A percentile compares a stretch with the other conserved stretches of the same genome.
Conservation (phyloP, 2,797 vertebrate genomes). For the Heliangelus exortis region DNA sequence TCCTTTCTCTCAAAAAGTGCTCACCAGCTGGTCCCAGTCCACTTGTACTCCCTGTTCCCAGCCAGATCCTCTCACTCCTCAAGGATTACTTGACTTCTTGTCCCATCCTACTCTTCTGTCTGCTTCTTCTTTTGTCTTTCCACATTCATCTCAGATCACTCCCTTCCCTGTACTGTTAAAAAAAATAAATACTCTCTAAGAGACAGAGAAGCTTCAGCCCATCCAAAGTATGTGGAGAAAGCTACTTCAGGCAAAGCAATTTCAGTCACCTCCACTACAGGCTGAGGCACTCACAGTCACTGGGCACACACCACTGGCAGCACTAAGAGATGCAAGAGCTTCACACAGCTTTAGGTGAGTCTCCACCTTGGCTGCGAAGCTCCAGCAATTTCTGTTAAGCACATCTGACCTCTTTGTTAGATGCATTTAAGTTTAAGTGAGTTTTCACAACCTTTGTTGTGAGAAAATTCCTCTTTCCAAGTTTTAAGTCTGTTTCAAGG, state of each 20-base stretch:
- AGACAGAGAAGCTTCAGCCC: neutral
- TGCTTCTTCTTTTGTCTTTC: neutral
- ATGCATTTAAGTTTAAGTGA: neutral
- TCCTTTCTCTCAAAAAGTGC: neutral
- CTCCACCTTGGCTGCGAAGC: neutral
- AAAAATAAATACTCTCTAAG: neutral
- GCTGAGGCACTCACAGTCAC: neutral
- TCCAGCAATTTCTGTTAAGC: neutral
- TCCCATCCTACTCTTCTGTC: neutral
- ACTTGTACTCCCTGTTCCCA: neutral
- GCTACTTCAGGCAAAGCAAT: neutral
- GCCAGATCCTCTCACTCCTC: neutral
- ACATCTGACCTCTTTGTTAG: neutral
- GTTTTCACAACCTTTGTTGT: neutral
- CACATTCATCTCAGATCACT: neutral
- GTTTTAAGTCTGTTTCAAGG: neutral
- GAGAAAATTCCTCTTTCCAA: neutral
- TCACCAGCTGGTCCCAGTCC: neutral
- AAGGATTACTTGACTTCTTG: neutral
- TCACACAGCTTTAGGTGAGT: neutral
- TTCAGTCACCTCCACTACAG: neutral
- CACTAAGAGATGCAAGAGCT: neutral
- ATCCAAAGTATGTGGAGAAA: neutral
- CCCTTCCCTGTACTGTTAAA: neutral
- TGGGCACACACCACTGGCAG: rapidly evolving